These are phyloP conservation scores for Mesorhabditis spiculigera DNA, from an alignment of 2,888 invertebrate species.

Conservation along the genomic window DNA sequence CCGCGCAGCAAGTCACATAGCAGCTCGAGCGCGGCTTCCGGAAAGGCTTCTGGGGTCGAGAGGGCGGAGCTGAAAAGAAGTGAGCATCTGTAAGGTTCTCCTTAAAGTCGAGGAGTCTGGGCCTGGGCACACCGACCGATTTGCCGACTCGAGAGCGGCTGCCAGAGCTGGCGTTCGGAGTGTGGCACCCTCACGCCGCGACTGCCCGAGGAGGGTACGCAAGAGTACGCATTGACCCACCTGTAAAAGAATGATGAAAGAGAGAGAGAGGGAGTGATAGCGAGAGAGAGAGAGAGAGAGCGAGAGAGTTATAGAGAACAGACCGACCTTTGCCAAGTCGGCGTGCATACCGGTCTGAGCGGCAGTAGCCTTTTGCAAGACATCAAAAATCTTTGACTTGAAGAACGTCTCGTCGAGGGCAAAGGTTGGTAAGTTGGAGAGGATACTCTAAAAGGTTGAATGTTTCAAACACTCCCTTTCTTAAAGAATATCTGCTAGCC, in stretches of 20 bases:
- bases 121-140: not conserved
- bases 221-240: not conserved
- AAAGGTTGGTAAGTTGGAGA: not conserved
- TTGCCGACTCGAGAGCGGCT: not conserved
- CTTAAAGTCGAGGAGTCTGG: not conserved
- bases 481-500: not conserved
- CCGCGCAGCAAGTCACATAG: not conserved
- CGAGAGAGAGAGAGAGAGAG: not conserved
- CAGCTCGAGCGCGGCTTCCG: not conserved
- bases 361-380: not conserved
- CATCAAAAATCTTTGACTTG: not conserved
- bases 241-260: not conserved
- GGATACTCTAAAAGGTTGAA: not conserved
- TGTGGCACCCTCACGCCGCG: not conserved
- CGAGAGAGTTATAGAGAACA: not conserved
- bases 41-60: not conserved
- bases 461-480: not conserved
- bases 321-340: not conserved
- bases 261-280: not conserved
- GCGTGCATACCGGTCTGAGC: not conserved
- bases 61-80: not conserved
- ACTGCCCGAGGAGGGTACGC: not conserved
- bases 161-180: slow-evolving; percentile 3
- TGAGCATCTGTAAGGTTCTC: not conserved
- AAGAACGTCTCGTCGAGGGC: slow-evolving; percentile 5